Base-by-base conservation (phyloP, 2,888 invertebrate species). In the Heliconius sara region DNA sequence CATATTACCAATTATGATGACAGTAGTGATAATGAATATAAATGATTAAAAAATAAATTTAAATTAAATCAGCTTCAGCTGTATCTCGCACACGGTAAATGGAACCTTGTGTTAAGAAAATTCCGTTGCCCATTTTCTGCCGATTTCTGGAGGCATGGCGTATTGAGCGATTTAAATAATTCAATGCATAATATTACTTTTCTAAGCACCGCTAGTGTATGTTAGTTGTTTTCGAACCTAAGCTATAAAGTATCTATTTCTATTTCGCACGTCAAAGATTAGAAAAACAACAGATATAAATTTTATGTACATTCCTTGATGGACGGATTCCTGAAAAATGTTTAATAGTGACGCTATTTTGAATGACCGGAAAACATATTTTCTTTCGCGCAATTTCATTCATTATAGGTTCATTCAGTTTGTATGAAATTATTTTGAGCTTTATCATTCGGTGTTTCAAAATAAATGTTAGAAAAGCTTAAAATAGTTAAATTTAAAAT, bases 211-310 rank as follows among this genome's bases (percentile, higher is more conserved):
- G 70, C 70, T 43, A 16, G 25, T 43, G 16, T 70, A 43, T 43
- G 16, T 70, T 47, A 47, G 43, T 70, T 70, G 70, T 68, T 68
- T 68, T 68, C 63, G 63, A 39, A 27, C 13, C 25, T 65, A 27
- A 65, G 27, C 73, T 76, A 80, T 82, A 82, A 84, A 84, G 34
- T 34, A 80, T 84, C 84, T 84, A 83, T 83, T 83, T 84, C 83
- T 43, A 81, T 57, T 83, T 75, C 85, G 84, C 82, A 70, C 85
- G 85, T 85, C 85, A 85, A 83, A 81, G 72, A 71, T 63, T 76
- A 71, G 68, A 76, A 83, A 81, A 84, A 84, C 81, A 84, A 80
- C 80, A 78, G 80, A 82, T 82, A 82, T 82, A 84, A 79, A 71
- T 83, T 84, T 85, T 83, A 85, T 81, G 84, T 78, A 75, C 82